phyloP scores from a whole-genome alignment of 64 coral and sea anemone species.

The Dendrophyllia cribrosa region DNA sequence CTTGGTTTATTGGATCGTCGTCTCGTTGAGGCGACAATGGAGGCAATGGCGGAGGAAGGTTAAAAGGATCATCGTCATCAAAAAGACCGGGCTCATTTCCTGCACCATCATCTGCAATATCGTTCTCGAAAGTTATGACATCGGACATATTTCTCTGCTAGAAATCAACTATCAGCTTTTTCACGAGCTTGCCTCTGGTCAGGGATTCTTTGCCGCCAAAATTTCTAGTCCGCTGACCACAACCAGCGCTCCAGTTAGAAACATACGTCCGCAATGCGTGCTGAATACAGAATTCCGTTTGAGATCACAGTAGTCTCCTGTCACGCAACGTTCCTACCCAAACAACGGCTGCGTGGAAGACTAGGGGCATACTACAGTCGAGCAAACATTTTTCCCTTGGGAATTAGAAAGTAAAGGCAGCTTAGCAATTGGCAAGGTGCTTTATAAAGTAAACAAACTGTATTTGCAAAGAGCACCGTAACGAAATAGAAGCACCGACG shows the following conservation, averaged over 20 bases:
- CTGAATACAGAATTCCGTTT: too few relatives aligned
- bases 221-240: constrained; percentile 7
- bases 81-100: constrained; percentile 31
- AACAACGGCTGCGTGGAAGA: too few relatives aligned
- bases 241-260: not conserved
- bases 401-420: too few relatives aligned
- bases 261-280: not conserved
- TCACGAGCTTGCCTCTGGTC: not conserved
- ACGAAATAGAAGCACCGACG: too few relatives aligned
- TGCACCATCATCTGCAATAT: constrained; percentile 53
- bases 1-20: constrained; percentile 2
- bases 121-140: constrained; percentile 59
- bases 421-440: too few relatives aligned
- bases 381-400: too few relatives aligned
- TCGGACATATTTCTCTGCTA: constrained; percentile 12
- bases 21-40: constrained; percentile 52
- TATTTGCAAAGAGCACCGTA: too few relatives aligned
- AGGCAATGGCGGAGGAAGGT: constrained; percentile 73
- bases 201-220: not conserved
- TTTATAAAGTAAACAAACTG: too few relatives aligned
- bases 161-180: too few relatives aligned
- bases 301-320: too few relatives aligned
- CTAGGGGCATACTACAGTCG: too few relatives aligned
- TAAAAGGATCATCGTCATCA: constrained; percentile 85
- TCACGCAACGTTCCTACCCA: too few relatives aligned